These are phyloP conservation scores for Leuciscus waleckii DNA, from an alignment of 2,797 vertebrate genomes.

Conservation along the genomic window DNA sequence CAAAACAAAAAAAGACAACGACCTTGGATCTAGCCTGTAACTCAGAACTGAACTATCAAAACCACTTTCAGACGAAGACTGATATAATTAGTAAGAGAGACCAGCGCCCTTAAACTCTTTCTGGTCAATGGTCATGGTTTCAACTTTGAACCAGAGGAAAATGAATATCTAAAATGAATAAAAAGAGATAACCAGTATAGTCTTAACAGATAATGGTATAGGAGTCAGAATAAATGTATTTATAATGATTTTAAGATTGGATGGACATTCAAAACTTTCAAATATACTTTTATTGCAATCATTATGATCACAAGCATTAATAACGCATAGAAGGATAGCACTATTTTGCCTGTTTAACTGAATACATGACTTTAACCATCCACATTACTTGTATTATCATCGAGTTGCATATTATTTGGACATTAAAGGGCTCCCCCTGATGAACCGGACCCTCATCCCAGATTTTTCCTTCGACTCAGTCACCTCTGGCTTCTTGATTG, in stretches of 20 bases:
- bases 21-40: background rate
- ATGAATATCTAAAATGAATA: background rate
- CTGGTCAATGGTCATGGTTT: background rate
- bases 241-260: background rate
- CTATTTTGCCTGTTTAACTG: background rate
- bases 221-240: background rate
- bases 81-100: conserved; percentile 18
- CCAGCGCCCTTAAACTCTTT: background rate
- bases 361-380: background rate
- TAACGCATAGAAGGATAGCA: background rate
- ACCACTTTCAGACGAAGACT: conserved; percentile 5
- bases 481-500: background rate
- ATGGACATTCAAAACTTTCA: background rate
- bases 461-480: background rate
- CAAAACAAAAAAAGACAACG: background rate
- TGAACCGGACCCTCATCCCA: background rate
- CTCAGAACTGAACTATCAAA: conserved; percentile 9
- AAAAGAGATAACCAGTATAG: background rate
- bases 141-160: background rate
- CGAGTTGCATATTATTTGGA: background rate
- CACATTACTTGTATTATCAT: background rate
- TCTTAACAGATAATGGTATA: background rate
- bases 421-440: background rate
- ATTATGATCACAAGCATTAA: background rate
- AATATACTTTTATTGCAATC: background rate